Percentiles rank a stretch among this genome's conserved stretches.
Evolutionary conservation across 2,797 vertebrate species (phyloP).

Genomic region (Agapornis canus): DNA sequence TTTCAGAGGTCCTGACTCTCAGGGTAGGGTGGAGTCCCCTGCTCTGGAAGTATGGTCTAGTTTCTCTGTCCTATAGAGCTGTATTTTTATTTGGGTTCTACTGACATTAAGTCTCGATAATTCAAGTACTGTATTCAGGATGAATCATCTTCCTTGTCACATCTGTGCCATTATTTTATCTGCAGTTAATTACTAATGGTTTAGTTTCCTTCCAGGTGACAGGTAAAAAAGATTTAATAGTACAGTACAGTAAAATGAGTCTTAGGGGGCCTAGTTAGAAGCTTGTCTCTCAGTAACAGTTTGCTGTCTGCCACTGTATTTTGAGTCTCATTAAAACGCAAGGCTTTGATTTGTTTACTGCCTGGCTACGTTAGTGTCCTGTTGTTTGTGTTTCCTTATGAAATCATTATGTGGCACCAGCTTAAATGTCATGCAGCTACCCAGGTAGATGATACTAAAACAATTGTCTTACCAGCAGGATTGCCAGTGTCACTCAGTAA

Average conservation of each 20-base stretch:
- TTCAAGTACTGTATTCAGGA: neutral
- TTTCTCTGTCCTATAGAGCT: neutral
- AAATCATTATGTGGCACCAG: neutral
- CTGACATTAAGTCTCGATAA: neutral
- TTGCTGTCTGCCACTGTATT: neutral
- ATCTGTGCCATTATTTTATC: neutral
- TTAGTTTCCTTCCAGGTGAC: neutral
- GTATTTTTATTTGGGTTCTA: neutral
- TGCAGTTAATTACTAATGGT: neutral
- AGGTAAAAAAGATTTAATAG: neutral
- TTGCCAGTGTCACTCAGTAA: rapidly evolving
- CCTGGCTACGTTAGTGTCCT: neutral
- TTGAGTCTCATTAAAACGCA: neutral
- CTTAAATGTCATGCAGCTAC: neutral
- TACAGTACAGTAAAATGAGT: neutral
- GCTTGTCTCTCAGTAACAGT: neutral
- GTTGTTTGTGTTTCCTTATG: neutral
- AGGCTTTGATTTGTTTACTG: neutral
- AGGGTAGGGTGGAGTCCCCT: neutral
- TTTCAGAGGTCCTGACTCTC: neutral
- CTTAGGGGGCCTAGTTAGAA: neutral
- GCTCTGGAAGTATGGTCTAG: neutral
- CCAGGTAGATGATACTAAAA: neutral
- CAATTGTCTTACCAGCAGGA: neutral
- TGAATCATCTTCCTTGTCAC: neutral